Percentiles rank a stretch among this genome's conserved stretches.
phyloP scores from a whole-genome alignment of 35 echinoderm and acorn worm species.

The Patiria miniata region DNA sequence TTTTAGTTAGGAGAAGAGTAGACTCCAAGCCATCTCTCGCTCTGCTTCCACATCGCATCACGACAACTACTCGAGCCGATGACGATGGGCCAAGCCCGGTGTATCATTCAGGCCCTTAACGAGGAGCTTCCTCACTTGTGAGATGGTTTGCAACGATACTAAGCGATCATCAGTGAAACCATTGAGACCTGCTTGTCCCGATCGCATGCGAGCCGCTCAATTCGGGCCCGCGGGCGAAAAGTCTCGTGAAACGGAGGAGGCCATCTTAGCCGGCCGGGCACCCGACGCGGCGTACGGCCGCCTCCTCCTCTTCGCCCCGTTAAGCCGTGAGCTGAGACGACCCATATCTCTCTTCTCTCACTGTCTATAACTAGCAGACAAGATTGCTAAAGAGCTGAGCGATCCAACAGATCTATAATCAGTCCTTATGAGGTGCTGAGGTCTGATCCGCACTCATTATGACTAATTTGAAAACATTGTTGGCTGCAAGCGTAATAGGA shows the following conservation, averaged over 20 bases:
- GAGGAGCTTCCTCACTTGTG: conserved; percentile 30
- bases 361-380: not conserved
- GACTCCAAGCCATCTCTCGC: not conserved
- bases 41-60: not conserved
- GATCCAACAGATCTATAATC: conserved; percentile 27
- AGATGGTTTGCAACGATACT: conserved; percentile 22
- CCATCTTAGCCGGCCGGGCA: conserved; percentile 23
- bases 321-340: conserved; percentile 23
- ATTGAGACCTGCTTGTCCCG: conserved; percentile 18
- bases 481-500: conserved; percentile 36
- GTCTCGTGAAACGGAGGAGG: conserved; percentile 23
- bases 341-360: not conserved
- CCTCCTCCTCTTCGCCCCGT: conserved; percentile 4
- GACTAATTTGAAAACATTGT: conserved; percentile 50
- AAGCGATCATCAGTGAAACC: conserved; percentile 11
- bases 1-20: not conserved
- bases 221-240: conserved; percentile 8
- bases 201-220: conserved; percentile 1
- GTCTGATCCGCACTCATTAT: conserved; percentile 47
- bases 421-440: conserved; percentile 27
- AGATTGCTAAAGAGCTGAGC: conserved; percentile 14
- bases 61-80: not conserved
- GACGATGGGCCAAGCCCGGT: not conserved
- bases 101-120: not conserved
- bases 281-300: conserved; percentile 11